A percentile compares a stretch with the other conserved stretches of the same genome.
Evolutionary conservation across 2,888 invertebrate genomes (phyloP).

Genomic region (Lutraria lutraria): DNA sequence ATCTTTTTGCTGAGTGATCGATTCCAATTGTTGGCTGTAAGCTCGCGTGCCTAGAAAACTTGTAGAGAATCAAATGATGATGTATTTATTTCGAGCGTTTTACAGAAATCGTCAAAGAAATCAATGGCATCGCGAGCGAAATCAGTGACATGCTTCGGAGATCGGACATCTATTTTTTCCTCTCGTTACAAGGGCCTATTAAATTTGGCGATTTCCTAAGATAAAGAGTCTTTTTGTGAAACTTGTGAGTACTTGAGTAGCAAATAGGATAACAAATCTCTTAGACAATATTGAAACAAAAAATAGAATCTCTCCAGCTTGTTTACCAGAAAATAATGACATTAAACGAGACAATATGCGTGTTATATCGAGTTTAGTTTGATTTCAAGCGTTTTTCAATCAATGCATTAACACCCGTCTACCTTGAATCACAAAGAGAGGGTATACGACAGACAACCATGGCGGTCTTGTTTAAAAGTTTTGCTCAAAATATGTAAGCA

Average conservation of each 20-base stretch:
- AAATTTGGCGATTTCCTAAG: too few species aligned
- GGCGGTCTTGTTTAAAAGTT: slow-evolving; percentile 17
- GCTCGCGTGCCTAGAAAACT: neutral
- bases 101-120: neutral
- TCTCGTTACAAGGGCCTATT: too few species aligned
- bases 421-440: neutral
- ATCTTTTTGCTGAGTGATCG: slow-evolving; percentile 13
- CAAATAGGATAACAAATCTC: neutral
- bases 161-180: too few species aligned
- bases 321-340: neutral
- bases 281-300: neutral
- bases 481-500: slow-evolving; percentile 24
- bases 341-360: neutral
- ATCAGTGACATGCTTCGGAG: neutral
- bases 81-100: neutral
- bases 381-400: neutral
- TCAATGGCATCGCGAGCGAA: neutral
- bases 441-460: neutral
- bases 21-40: neutral
- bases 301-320: neutral
- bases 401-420: slow-evolving; percentile 13
- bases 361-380: slow-evolving; percentile 4
- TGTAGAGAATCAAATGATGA: neutral
- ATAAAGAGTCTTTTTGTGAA: neutral
- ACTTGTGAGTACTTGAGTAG: neutral